Evolutionary conservation across 2,888 invertebrate species (phyloP).

Genomic region (Monochamus alternatus): DNA sequence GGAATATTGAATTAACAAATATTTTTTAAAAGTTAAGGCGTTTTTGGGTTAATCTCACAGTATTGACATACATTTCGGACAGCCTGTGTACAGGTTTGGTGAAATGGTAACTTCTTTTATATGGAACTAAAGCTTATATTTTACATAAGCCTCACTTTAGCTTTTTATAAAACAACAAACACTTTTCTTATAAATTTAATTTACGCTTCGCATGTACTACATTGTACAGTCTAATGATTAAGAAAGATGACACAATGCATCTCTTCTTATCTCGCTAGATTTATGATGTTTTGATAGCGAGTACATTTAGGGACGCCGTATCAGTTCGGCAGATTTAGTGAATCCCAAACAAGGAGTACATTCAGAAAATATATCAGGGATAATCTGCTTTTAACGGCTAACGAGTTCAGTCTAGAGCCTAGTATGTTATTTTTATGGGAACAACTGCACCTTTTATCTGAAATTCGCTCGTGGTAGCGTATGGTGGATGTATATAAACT

Average conservation of each 20-base stretch:
- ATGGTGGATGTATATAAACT: conserved; percentile 22
- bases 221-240: too few relatives aligned
- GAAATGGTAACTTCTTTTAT: too few relatives aligned
- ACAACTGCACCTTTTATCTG: conserved; percentile 1
- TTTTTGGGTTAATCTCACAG: too few relatives aligned
- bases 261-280: not conserved
- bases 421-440: conserved; percentile 12
- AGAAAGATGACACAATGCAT: too few relatives aligned
- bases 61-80: too few relatives aligned
- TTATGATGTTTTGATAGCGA: not conserved
- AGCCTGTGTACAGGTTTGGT: too few relatives aligned
- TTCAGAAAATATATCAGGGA: conserved; percentile 2
- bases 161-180: not conserved
- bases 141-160: not conserved
- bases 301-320: not conserved
- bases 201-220: too few relatives aligned
- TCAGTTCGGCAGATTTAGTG: conserved; percentile 3
- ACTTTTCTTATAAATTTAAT: too few relatives aligned
- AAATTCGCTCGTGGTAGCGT: not conserved
- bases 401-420: conserved; percentile 1
- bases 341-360: not conserved
- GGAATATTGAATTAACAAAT: too few relatives aligned
- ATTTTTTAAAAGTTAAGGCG: too few relatives aligned
- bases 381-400: conserved; percentile 9
- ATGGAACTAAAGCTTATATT: too few relatives aligned